Evolutionary conservation across 1,140 invertebrate genomes (phyloP), one percentile per base, ranked within the genome.

Genomic region (Metaphire vulgaris): DNA sequence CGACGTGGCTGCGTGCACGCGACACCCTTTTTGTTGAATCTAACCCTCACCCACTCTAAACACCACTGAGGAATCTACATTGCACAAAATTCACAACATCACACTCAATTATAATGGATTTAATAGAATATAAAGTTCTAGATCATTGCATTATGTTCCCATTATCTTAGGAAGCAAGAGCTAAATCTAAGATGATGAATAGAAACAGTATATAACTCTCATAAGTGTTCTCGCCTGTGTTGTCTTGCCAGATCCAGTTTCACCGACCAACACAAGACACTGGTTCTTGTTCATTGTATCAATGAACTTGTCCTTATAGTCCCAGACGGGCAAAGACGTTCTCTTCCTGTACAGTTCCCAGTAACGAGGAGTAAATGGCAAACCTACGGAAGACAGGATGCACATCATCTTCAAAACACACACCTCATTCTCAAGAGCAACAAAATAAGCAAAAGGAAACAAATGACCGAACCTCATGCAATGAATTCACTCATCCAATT

Each of bases 1-100:
- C 98, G 87, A 82, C 97, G 88, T 0, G 97, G 97, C 84, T 98
- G 96, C 0, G 98, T 99, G 87, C 98, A 99, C 2, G 96, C 95
- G 0, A 99, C 96, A 16, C 91, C 93, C 84, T 85, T 86, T 92
- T 94, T 83, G 0, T 91, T 87, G 15, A 80, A 84, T 12, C 90
- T 88, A 65, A 82, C 80, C 72, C 86, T 80, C 0, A 94, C 92
- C 88, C 92, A 97, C 80, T 98, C 95, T 0, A 97, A 92, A 86
- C 95, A 97, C 94, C 95, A 92, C 84, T 90, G 89, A 28, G 89
- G 90, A 79, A 90, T 90, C 85, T 89, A 78, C 34, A 74, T 74
- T 15, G 14, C 14, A 26, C 14, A 65, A 65, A 15, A 12, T 73
- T 0, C 29, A 0, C n/a, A 76, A 76, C 21, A 14, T 29, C 0